phyloP scores from a whole-genome alignment of 2,113 vertebrate species.

The Typhlomys cinereus region DNA sequence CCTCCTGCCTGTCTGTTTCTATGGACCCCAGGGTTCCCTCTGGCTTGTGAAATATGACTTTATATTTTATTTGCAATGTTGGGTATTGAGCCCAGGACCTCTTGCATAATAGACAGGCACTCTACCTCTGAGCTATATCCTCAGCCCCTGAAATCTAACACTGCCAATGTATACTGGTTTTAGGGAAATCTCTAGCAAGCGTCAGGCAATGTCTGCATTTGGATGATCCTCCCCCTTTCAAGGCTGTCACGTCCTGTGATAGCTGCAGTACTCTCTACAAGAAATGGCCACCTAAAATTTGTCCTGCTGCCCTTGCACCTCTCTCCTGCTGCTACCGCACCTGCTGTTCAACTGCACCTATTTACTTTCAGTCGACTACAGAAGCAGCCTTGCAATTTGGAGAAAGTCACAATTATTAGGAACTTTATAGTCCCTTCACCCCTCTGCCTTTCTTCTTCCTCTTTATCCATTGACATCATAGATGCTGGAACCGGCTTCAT shows the following conservation, averaged over 20 bases:
- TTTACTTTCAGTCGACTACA: no score
- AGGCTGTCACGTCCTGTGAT: neutral
- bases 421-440: no score
- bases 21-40: no score
- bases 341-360: no score
- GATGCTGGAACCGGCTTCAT: neutral
- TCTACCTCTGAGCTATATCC: neutral
- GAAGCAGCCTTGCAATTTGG: no score
- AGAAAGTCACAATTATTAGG: no score
- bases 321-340: no score
- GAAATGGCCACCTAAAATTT: neutral
- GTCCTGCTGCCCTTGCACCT: no score
- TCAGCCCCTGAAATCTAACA: neutral
- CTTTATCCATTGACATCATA: neutral
- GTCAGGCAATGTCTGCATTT: neutral
- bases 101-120: neutral
- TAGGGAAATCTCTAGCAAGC: neutral
- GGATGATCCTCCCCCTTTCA: neutral
- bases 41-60: neutral
- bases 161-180: neutral
- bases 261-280: neutral
- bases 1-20: no score
- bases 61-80: neutral
- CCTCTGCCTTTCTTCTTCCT: neutral
- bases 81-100: neutral